Base-by-base conservation (phyloP, 1,140 invertebrate genomes). In the Gonatopus flavifemur region DNA sequence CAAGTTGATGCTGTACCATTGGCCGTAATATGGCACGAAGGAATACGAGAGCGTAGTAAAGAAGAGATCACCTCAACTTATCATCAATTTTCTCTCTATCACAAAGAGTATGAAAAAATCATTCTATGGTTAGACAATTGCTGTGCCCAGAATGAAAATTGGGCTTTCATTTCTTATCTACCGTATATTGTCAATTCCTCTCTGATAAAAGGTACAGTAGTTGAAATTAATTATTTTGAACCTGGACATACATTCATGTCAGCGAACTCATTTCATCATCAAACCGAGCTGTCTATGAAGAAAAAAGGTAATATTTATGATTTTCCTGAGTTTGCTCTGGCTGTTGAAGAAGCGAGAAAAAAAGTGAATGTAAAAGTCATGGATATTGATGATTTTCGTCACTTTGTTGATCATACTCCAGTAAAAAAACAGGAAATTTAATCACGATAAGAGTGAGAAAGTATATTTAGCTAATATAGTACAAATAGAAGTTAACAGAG, bases 101-200 rank as follows among this genome's bases (percentile, higher is more conserved):
- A 37, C 25, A n/a, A 25, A 21, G 41, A 50, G 36, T 28, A 18
- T 16, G 46, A 50, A 48, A 35, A 54, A 49, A 51, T 66, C 22
- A 45, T 49, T 5, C 19, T 65, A 28, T n/a, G 60, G 63, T 37
- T 55, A 41, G 49, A 64, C 53, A 52, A 53, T 52, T 59, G 46
- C 53, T 31, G 66, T 39, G 55, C 28, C 21, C 45, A 69, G 60
- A 59, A 71, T 20, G 70, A 70, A 53, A 70, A 67, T 32, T 67
- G 66, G 66, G 31, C 42, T 16, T 56, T 66, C 16, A 39, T 62
- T 28, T 59, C 49, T 9, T 64, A 49, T 39, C 37, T 64, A 3
- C 37, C 57, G 25, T 48, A 55, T 32, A 38, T 62, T 8, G 32
- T 59, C 2, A 59, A 66, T 49, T 55, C 48, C 9, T 31, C 32